Percentiles rank a stretch among this genome's conserved stretches.
Evolutionary conservation across 2,888 invertebrate genomes (phyloP).

Genomic region (Latheticus oryzae): DNA sequence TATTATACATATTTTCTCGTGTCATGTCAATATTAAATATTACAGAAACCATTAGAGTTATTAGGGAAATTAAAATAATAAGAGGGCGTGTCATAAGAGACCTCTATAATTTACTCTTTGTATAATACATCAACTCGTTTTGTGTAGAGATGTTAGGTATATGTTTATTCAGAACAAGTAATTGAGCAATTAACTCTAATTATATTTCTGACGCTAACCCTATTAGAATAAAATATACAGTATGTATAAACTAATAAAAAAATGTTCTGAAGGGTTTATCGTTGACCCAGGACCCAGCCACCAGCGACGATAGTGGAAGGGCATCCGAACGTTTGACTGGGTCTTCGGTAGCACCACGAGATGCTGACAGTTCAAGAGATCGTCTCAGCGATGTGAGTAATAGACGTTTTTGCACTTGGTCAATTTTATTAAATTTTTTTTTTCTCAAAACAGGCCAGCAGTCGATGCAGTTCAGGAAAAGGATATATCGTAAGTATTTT

Average conservation of each 20-base stretch:
- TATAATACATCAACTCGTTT: conserved; percentile 27
- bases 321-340: conserved; percentile 84
- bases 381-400: conserved; percentile 86
- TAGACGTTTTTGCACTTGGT: too few species aligned
- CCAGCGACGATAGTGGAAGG: conserved; percentile 86
- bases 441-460: conserved; percentile 82
- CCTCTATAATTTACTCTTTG: conserved; percentile 39
- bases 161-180: conserved; percentile 44
- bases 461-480: conserved; percentile 93
- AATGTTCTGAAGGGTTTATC: conserved; percentile 74
- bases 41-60: conserved; percentile 46
- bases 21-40: conserved; percentile 40
- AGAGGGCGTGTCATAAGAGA: conserved; percentile 50
- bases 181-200: conserved; percentile 48
- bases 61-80: conserved; percentile 55
- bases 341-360: conserved; percentile 79
- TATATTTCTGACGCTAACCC: conserved; percentile 8
- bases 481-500: conserved; percentile 91
- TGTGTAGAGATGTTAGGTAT: conserved; percentile 14
- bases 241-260: too few species aligned
- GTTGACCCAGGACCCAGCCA: conserved; percentile 81
- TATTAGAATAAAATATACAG: not conserved
- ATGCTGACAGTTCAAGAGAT: conserved; percentile 85
- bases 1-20: conserved; percentile 38
- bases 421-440: conserved; percentile 62